Percentiles rank a stretch among this genome's conserved stretches.
phyloP scores from a whole-genome alignment of 2,797 vertebrate genomes.

The Eupleurogrammus muticus region DNA sequence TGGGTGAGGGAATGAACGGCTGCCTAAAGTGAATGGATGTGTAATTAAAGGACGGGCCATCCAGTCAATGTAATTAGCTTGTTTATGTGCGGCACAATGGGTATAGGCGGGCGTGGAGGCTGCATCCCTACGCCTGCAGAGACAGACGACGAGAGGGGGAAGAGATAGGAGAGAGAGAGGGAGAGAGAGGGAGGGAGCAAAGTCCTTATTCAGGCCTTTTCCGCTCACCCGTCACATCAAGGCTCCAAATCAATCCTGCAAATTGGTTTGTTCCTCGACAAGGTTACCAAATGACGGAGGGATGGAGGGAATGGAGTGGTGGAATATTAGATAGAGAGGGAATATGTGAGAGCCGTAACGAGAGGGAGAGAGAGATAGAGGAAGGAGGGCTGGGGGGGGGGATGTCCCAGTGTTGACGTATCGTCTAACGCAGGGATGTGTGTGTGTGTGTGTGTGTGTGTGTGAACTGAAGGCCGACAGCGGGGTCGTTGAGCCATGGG shows the following conservation, averaged over 20 bases:
- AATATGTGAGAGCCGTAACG: constrained; percentile 54
- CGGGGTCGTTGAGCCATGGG: constrained; percentile 48
- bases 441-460: constrained; percentile 19
- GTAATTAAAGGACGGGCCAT: constrained; percentile 71
- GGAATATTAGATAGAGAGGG: constrained; percentile 60
- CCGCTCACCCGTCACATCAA: constrained; percentile 84
- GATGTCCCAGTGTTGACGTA: constrained; percentile 67
- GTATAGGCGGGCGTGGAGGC: constrained; percentile 40
- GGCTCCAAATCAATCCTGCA: constrained; percentile 87
- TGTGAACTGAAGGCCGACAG: constrained; percentile 54
- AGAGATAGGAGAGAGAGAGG: constrained; percentile 21
- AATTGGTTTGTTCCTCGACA: constrained; percentile 87
- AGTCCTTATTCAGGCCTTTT: constrained; percentile 85
- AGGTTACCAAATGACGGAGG: constrained; percentile 84
- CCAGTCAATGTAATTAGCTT: constrained; percentile 73
- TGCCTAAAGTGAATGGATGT: constrained; percentile 66
- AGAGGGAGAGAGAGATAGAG: constrained; percentile 33
- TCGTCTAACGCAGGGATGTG: constrained; percentile 48
- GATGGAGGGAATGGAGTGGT: constrained; percentile 57
- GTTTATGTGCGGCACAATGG: constrained; percentile 64
- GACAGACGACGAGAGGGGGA: constrained; percentile 15
- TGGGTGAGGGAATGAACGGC: constrained; percentile 60
- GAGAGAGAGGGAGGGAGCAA: constrained; percentile 62
- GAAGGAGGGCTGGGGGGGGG: constrained; percentile 10
- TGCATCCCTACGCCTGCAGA: constrained; percentile 12